Percentiles rank a stretch among this genome's conserved stretches.
phyloP scores from a whole-genome alignment of 2,113 vertebrate species.

The Thunnus thynnus region DNA sequence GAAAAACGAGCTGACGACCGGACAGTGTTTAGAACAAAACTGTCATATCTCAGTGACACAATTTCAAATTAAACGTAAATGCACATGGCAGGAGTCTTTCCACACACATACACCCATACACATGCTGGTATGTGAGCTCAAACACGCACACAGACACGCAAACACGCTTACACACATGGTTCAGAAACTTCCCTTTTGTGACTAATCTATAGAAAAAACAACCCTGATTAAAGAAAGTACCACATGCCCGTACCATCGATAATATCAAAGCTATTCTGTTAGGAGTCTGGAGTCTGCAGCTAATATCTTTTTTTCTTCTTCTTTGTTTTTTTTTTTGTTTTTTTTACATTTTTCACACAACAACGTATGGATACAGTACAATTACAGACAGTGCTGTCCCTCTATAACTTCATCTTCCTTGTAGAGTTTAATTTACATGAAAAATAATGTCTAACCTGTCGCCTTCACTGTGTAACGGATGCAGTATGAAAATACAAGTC shows the following conservation, averaged over 20 bases:
- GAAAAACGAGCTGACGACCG: constrained; percentile 45
- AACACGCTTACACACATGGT: constrained; percentile 19
- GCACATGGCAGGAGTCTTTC: constrained; percentile 43
- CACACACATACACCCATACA: constrained; percentile 49
- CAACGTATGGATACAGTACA: constrained; percentile 61
- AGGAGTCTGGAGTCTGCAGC: constrained; percentile 45
- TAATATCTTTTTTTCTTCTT: not conserved
- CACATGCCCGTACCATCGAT: constrained; percentile 57
- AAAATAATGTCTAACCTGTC: constrained; percentile 46
- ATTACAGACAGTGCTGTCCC: constrained; percentile 67
- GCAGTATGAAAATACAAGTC: constrained; percentile 54
- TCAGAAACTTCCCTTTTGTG: constrained; percentile 42
- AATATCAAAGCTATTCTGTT: constrained; percentile 62
- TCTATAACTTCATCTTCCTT: constrained; percentile 45
- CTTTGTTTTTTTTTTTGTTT: constrained; percentile 12
- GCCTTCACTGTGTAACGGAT: constrained; percentile 33
- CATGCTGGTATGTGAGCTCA: constrained; percentile 64
- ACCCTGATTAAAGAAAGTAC: constrained; percentile 58
- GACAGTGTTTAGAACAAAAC: constrained; percentile 71
- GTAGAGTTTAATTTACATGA: constrained; percentile 69
- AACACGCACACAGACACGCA: constrained; percentile 45
- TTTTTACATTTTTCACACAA: constrained; percentile 59
- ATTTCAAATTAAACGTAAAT: constrained; percentile 57
- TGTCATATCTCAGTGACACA: constrained; percentile 64
- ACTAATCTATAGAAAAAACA: constrained; percentile 63